Percentiles rank a stretch among this genome's conserved stretches.
These are phyloP conservation scores for Sarcophaga carnaria DNA, from an alignment of 2,888 invertebrate genomes.

Conservation along the genomic window DNA sequence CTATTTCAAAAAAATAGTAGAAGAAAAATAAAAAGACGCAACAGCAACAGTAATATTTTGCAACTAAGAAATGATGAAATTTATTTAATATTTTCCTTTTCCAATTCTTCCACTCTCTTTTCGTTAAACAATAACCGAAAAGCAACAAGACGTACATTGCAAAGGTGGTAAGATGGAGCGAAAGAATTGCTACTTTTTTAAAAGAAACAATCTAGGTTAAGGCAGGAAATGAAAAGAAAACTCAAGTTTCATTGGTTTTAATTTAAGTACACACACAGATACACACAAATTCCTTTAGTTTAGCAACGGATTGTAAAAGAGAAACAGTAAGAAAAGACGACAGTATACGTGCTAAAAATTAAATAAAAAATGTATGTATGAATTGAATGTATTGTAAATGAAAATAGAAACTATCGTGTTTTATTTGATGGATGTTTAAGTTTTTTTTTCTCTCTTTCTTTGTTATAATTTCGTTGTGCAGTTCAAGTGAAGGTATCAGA, in stretches of 20 bases:
- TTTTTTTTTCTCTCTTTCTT: constrained; percentile 27
- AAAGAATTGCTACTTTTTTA: constrained; percentile 14
- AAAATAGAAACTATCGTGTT: constrained; percentile 31
- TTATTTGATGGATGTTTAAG: constrained; percentile 60
- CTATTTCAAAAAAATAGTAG: background rate
- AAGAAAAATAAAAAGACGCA: background rate
- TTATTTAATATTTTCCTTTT: background rate
- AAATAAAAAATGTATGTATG: constrained; percentile 40
- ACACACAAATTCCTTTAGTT: background rate
- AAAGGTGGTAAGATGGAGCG: background rate
- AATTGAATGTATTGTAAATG: constrained; percentile 17
- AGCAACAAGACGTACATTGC: background rate
- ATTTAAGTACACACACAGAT: constrained; percentile 31
- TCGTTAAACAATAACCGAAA: background rate
- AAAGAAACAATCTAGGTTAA: constrained; percentile 56
- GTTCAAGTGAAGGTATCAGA: constrained; percentile 53
- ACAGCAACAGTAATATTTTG: constrained; percentile 43
- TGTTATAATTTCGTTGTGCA: constrained; percentile 17
- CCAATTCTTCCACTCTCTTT: background rate
- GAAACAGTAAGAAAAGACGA: background rate
- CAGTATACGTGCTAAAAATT: constrained; percentile 61
- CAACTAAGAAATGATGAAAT: background rate
- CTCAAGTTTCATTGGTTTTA: constrained; percentile 68
- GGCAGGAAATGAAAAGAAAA: constrained; percentile 64
- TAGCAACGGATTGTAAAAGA: background rate